phyloP scores from a whole-genome alignment of 2,888 invertebrate genomes.

The Drosophila pseudotalamancana region DNA sequence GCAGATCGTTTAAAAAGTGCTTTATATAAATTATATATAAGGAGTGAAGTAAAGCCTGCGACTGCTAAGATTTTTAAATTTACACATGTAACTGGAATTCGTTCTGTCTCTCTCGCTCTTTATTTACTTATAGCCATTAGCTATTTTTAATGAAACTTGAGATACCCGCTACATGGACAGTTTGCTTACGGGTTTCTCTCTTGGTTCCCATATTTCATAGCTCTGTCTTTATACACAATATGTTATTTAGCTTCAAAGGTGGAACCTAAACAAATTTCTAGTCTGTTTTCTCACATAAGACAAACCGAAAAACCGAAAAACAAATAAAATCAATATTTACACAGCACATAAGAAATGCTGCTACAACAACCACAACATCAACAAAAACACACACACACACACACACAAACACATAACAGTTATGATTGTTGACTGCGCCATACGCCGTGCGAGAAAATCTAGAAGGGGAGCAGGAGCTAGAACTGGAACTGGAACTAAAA shows the following conservation, averaged over 20 bases:
- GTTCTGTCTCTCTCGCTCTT: too few species aligned
- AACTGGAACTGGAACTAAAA: slow-evolving; percentile 19
- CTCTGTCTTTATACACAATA: not conserved
- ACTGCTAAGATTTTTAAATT: too few species aligned
- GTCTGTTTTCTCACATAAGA: slow-evolving; percentile 39
- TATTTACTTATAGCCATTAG: not conserved
- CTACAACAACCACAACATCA: slow-evolving; percentile 31
- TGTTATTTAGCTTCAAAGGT: slow-evolving; percentile 23
- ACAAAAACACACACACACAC: slow-evolving; percentile 37
- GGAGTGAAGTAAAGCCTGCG: too few species aligned
- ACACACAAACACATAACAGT: slow-evolving; percentile 28
- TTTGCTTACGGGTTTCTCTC: not conserved
- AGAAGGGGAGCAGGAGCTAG: slow-evolving; percentile 17
- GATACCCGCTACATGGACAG: not conserved
- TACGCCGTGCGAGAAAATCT: not conserved
- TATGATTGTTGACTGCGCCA: slow-evolving; percentile 44
- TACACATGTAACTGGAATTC: too few species aligned
- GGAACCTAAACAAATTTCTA: slow-evolving; percentile 53
- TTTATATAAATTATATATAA: too few species aligned
- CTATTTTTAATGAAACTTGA: not conserved
- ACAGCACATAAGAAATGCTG: slow-evolving; percentile 53
- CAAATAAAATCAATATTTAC: slow-evolving; percentile 68
- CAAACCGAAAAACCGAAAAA: slow-evolving; percentile 17
- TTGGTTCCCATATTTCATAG: not conserved
- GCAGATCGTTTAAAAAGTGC: too few species aligned